Conservation (phyloP, 2,113 vertebrate genomes). For the Equus quagga region DNA sequence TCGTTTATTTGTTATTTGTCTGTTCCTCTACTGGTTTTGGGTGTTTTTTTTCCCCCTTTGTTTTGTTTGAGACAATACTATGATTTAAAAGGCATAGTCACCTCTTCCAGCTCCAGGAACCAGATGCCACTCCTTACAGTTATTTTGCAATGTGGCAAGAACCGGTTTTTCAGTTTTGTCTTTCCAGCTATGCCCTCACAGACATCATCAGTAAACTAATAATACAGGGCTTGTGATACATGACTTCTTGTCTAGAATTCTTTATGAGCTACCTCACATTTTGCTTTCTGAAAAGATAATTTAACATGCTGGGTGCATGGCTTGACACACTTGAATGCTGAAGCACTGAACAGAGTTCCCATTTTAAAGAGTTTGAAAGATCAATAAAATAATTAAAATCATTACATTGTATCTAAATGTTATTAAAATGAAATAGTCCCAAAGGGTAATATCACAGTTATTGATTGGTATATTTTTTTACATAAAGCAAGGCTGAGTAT, state of each 20-base stretch:
- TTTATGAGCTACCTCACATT: constrained; percentile 50
- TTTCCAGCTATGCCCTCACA: neutral
- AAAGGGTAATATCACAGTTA: neutral
- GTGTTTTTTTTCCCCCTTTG: neutral
- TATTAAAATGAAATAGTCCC: neutral
- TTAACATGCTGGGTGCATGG: neutral
- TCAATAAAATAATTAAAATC: constrained; percentile 48
- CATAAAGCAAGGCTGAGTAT: neutral
- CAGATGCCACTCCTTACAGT: constrained; percentile 32
- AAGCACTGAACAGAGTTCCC: neutral
- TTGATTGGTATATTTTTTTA: constrained; percentile 12
- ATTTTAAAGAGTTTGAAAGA: constrained; percentile 44
- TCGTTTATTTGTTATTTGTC: neutral
- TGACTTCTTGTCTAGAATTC: neutral
- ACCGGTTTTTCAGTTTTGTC: constrained; percentile 55
- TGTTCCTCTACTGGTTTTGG: neutral
- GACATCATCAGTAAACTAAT: constrained; percentile 26
- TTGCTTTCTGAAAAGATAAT: constrained; percentile 45
- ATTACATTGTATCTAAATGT: neutral
- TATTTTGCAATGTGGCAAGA: constrained; percentile 61
- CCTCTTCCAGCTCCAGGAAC: constrained; percentile 48
- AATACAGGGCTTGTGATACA: neutral
- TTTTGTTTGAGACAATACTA: constrained; percentile 45
- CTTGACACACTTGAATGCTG: neutral
- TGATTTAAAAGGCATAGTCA: constrained; percentile 53